These are phyloP conservation scores for Caranx melampygus DNA, from an alignment of 2,113 vertebrate species.

Conservation along the genomic window DNA sequence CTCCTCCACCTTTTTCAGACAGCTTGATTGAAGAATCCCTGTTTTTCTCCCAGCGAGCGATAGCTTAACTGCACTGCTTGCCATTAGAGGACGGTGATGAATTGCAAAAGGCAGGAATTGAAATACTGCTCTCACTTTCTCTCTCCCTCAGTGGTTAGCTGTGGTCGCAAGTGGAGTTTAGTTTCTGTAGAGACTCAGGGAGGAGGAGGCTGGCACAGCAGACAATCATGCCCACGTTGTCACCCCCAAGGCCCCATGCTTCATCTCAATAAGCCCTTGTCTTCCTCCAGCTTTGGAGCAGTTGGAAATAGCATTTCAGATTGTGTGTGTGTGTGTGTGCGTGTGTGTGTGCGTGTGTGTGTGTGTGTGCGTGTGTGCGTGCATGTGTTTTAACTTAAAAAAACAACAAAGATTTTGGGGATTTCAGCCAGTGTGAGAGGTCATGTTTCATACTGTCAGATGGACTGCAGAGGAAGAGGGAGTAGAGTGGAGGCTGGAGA, in stretches of 20 bases:
- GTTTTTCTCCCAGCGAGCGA: conserved; percentile 48
- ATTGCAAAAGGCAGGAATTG: conserved; percentile 57
- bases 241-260: conserved; percentile 73
- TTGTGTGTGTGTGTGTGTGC: conserved; percentile 23
- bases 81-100: conserved; percentile 59
- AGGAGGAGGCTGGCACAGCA: conserved; percentile 60
- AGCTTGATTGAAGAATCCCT: conserved; percentile 52
- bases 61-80: conserved; percentile 49
- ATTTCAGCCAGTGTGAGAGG: conserved; percentile 63
- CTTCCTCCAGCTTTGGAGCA: conserved; percentile 59
- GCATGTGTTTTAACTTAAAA: conserved; percentile 16
- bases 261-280: conserved; percentile 79
- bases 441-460: conserved; percentile 71
- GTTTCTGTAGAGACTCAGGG: conserved; percentile 52
- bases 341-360: conserved; percentile 27
- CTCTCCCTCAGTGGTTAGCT: conserved; percentile 54
- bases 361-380: conserved; percentile 9
- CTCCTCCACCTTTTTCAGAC: conserved; percentile 34
- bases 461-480: conserved; percentile 39
- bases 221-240: conserved; percentile 75
- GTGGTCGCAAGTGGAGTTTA: conserved; percentile 51
- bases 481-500: conserved; percentile 7
- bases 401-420: conserved; percentile 53
- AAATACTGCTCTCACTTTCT: conserved; percentile 56
- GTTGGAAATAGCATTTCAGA: conserved; percentile 65